Evolutionary conservation across 2,888 invertebrate species (phyloP).

Genomic region (Patella caerulea): DNA sequence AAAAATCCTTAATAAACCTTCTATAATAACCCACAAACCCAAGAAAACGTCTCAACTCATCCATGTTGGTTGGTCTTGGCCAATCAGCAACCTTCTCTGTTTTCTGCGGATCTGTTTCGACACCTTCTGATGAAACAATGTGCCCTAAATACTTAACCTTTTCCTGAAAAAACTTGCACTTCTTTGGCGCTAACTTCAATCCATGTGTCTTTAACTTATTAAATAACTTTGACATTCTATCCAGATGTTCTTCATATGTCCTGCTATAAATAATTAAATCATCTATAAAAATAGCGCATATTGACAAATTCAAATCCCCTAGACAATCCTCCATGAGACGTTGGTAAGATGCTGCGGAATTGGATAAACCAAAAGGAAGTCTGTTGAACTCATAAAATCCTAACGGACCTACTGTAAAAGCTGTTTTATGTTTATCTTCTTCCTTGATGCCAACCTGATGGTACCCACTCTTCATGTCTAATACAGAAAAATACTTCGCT

Average conservation of each 20-base stretch:
- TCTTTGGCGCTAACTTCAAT: constrained; percentile 17
- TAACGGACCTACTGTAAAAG: too few species aligned
- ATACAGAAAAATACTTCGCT: too few species aligned
- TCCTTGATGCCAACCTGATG: too few species aligned
- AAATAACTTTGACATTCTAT: constrained; percentile 20
- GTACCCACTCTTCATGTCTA: too few species aligned
- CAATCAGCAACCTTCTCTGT: constrained; percentile 17
- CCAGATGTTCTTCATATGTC: constrained; percentile 21
- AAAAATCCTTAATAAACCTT: too few species aligned
- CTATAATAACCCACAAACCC: too few species aligned
- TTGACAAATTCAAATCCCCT: too few species aligned
- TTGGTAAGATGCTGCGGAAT: not conserved
- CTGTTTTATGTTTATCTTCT: too few species aligned
- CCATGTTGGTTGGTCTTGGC: too few species aligned
- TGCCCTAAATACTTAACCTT: constrained; percentile 25
- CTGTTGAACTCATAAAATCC: too few species aligned
- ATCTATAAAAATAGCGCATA: too few species aligned
- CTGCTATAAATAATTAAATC: not conserved
- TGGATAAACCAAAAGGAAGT: constrained; percentile 32
- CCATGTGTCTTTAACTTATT: constrained; percentile 1
- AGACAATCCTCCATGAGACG: constrained; percentile 12
- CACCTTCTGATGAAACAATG: constrained; percentile 23
- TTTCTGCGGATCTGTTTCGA: constrained; percentile 30
- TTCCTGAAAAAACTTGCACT: not conserved
- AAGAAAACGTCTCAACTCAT: too few species aligned